Percentiles rank a stretch among this genome's conserved stretches.
Evolutionary conservation across 2,113 vertebrate genomes (phyloP).

Genomic region (Engystomops pustulosus): DNA sequence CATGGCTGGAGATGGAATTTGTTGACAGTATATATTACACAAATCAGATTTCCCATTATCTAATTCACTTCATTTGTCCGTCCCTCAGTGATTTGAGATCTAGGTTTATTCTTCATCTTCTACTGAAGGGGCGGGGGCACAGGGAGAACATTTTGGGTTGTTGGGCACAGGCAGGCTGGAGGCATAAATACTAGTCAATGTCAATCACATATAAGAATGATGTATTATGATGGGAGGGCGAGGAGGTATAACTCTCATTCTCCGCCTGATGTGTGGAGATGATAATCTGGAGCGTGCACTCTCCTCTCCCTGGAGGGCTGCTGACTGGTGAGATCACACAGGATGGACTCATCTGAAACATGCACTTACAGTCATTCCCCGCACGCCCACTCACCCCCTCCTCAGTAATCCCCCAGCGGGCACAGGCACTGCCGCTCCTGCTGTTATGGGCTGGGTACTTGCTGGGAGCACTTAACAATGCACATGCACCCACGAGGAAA

Average conservation of each 20-base stretch:
- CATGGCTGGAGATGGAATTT: neutral
- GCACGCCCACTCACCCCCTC: slow-evolving; percentile 40
- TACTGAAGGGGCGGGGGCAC: neutral
- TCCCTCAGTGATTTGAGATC: neutral
- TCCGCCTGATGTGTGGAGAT: slow-evolving; percentile 28
- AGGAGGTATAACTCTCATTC: neutral
- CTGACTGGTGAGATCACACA: slow-evolving; percentile 53
- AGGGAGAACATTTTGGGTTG: neutral
- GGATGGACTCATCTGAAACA: slow-evolving; percentile 30
- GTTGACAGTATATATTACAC: neutral
- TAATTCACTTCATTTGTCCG: neutral
- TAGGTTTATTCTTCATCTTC: neutral
- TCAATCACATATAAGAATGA: neutral
- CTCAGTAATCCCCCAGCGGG: slow-evolving; percentile 12
- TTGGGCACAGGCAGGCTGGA: neutral
- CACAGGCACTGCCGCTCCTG: slow-evolving; percentile 32
- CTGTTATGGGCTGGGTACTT: slow-evolving; percentile 31
- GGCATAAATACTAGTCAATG: neutral
- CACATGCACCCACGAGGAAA: slow-evolving; percentile 14
- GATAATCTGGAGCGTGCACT: slow-evolving; percentile 36
- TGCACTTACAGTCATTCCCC: slow-evolving; percentile 34
- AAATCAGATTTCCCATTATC: neutral
- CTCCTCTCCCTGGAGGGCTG: slow-evolving; percentile 7
- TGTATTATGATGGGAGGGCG: no score
- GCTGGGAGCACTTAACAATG: slow-evolving; percentile 40